These are phyloP conservation scores for Poecile montanus DNA, from an alignment of 2,797 vertebrate species.

Conservation along the genomic window DNA sequence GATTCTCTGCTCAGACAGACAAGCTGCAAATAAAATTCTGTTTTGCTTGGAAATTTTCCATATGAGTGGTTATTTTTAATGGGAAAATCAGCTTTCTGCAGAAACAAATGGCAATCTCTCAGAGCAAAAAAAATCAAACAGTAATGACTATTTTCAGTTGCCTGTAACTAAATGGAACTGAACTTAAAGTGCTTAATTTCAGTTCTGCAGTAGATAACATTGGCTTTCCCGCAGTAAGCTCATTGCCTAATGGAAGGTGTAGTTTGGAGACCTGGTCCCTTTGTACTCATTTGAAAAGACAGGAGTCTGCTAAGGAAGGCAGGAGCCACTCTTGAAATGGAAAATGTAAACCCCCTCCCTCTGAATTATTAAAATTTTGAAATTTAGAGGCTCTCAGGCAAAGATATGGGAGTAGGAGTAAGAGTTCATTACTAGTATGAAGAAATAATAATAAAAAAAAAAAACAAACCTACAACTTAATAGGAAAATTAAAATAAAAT, in stretches of 20 bases:
- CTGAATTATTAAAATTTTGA: too few relatives aligned
- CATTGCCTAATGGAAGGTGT: neutral
- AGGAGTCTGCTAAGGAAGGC: too few relatives aligned
- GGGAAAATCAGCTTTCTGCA: neutral
- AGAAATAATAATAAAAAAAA: too few relatives aligned
- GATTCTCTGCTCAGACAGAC: neutral
- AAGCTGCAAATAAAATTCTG: neutral
- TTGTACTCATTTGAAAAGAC: too few relatives aligned
- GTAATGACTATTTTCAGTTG: neutral
- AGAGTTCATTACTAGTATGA: too few relatives aligned
- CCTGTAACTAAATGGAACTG: neutral
- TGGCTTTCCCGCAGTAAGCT: neutral
- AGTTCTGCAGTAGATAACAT: neutral
- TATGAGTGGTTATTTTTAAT: neutral
- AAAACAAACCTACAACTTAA: too few relatives aligned
- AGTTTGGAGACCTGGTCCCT: neutral
- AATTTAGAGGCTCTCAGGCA: too few relatives aligned
- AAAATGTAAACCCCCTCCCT: too few relatives aligned
- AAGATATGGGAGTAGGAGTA: too few relatives aligned
- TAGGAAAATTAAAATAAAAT: too few relatives aligned
- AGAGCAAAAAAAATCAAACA: neutral
- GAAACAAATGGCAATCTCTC: neutral
- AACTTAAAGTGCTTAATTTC: neutral
- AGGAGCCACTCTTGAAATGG: too few relatives aligned
- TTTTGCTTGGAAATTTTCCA: conserved; percentile 1